Evolutionary conservation across 1,140 invertebrate species (phyloP), one percentile per base, ranked within the genome.

Genomic region (Aricia agestis): DNA sequence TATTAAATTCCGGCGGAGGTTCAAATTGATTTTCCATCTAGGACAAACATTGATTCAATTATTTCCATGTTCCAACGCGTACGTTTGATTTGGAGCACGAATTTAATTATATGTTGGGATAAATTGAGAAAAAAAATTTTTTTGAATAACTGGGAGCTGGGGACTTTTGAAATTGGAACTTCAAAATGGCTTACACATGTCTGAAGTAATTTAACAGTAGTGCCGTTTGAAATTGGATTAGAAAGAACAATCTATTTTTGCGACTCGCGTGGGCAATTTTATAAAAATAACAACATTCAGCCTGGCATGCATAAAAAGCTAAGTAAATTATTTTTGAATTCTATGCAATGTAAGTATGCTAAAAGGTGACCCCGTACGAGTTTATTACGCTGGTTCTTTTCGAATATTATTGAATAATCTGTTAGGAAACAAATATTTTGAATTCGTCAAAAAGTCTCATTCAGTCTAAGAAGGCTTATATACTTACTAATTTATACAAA

Each of bases 41-140:
- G 18, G 17, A 63, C 59, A 63, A 63, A 63, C 59, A 63, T 63
- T 63, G 59, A 63, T 63, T 63, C 59, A 63, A 63, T 63, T 63
- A 63, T 19, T 63, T 25, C 18, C 59, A 63, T 63, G 25, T 63
- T 19, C 59, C 18, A 19, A 18, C 59, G 18, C 18, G 59, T 25
- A 63, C 59, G 18, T 63, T 63, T 63, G 59, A 63, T 63, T 25
- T 25, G 59, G 59, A 17, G 6, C 59, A 25, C 59, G 59, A 19
- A 63, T 63, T 63, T 63, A 63, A 63, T 63, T 63, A 19, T 63
- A 19, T 63, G 19, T 63, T 25, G 18, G 18, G 19, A 63, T 63
- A 63, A 63, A 63, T 18, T 25, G 59, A 6, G 9, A 36, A 4
- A 9, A 36, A 36, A 36, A 36, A 36, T 52, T 15, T 52, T 52